A percentile compares a stretch with the other conserved stretches of the same genome.
These are phyloP conservation scores for Incurvaria masculella DNA, from an alignment of 2,888 invertebrate species.

Conservation along the genomic window DNA sequence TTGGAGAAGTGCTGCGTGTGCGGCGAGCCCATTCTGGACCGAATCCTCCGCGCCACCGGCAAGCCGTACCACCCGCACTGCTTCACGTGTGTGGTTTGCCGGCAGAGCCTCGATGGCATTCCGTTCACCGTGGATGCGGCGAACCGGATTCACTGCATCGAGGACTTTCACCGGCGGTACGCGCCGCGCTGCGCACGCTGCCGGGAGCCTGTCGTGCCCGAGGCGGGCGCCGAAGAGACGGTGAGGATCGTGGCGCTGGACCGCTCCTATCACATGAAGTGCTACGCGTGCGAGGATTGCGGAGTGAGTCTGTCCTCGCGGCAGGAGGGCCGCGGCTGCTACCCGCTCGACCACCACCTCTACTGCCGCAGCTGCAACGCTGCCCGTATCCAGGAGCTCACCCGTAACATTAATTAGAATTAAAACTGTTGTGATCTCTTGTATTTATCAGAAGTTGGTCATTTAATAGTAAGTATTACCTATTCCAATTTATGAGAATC, in stretches of 20 bases:
- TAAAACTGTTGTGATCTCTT: no score
- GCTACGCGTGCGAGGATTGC: constrained; percentile 97
- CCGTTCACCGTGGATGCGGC: constrained; percentile 99
- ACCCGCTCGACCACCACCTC: constrained; percentile 93
- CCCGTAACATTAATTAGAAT: constrained; percentile 61
- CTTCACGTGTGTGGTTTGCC: constrained; percentile 95
- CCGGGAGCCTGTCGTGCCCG: constrained; percentile 93
- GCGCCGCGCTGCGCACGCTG: constrained; percentile 98
- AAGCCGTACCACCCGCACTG: constrained; percentile 98
- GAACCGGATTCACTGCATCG: constrained; percentile 97
- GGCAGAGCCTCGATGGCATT: constrained; percentile 94
- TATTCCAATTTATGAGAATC: no score
- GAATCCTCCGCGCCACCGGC: constrained; percentile 92
- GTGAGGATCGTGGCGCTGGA: constrained; percentile 96
- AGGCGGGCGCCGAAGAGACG: constrained; percentile 93
- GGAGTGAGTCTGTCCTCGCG: constrained; percentile 86
- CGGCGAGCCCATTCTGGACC: constrained; percentile 88
- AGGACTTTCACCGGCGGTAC: constrained; percentile 98
- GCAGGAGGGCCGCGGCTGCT: constrained; percentile 94
- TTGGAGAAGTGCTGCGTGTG: constrained; percentile 98
- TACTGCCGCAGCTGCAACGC: constrained; percentile 96
- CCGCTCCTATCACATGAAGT: constrained; percentile 92
- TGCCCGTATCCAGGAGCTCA: constrained; percentile 85
- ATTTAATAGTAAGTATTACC: no score
- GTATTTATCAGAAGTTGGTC: no score